phyloP scores from a whole-genome alignment of 2,797 vertebrate species.

The Eutrigla gurnardus region DNA sequence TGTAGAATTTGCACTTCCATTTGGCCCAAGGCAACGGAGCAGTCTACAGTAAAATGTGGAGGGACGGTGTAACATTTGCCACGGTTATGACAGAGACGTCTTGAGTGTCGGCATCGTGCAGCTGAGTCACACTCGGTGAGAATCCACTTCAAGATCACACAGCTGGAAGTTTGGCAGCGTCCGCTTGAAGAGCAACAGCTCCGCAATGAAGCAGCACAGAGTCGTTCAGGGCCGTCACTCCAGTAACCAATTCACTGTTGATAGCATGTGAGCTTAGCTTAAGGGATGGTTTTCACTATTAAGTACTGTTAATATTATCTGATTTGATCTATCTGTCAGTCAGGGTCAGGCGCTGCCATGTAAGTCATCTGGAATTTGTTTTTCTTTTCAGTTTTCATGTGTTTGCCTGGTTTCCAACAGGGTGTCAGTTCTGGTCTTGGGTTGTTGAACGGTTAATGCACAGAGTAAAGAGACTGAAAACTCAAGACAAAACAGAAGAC shows the following conservation, averaged over 20 bases:
- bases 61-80: constrained; percentile 70
- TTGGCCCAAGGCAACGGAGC: constrained; percentile 14
- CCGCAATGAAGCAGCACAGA: constrained; percentile 56
- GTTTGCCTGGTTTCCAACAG: constrained; percentile 66
- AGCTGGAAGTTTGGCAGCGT: constrained; percentile 13
- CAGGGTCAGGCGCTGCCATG: constrained; percentile 9
- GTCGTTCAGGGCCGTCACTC: constrained; percentile 22
- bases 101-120: constrained; percentile 36
- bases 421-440: constrained; percentile 86
- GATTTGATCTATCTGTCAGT: constrained; percentile 2
- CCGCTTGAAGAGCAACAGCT: constrained; percentile 33
- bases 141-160: constrained; percentile 24
- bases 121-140: constrained; percentile 48
- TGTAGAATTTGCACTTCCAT: constrained; percentile 24
- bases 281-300: constrained; percentile 7
- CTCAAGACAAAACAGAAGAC: constrained; percentile 89
- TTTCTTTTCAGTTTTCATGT: constrained; percentile 22
- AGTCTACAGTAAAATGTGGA: constrained; percentile 59
- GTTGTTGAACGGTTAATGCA: constrained; percentile 91
- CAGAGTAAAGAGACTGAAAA: constrained; percentile 95
- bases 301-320: not conserved
- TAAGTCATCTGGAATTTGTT: not conserved
- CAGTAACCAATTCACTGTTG: constrained; percentile 43
- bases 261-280: constrained; percentile 20
- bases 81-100: constrained; percentile 56